These are phyloP conservation scores for Peucedramus taeniatus DNA, from an alignment of 2,113 vertebrate species.

Conservation along the genomic window DNA sequence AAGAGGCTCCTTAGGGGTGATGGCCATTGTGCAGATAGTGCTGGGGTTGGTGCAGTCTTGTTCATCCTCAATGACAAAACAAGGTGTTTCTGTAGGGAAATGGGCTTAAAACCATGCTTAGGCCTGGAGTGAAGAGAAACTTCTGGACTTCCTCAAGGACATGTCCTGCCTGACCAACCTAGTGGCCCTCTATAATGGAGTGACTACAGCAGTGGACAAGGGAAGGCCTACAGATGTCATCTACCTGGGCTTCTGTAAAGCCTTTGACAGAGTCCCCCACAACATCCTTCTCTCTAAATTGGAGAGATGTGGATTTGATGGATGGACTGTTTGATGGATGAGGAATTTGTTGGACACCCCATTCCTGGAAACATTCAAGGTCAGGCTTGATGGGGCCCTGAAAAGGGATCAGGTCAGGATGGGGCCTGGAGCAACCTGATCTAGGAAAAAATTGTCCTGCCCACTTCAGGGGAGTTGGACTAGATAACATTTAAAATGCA, in stretches of 20 bases:
- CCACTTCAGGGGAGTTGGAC: background rate
- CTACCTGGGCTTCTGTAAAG: background rate
- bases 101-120: background rate
- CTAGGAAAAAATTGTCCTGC: background rate
- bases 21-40: fast-evolving
- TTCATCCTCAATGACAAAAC: background rate
- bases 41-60: background rate
- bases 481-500: background rate
- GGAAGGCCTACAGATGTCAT: background rate
- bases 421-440: background rate
- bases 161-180: fast-evolving
- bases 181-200: background rate
- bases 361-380: background rate
- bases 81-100: background rate
- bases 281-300: background rate
- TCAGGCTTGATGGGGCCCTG: background rate
- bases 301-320: background rate
- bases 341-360: background rate
- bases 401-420: background rate
- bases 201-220: background rate
- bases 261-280: background rate
- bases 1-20: background rate
- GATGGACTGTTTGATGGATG: background rate
- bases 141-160: background rate
- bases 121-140: background rate